A percentile compares a stretch with the other conserved stretches of the same genome.
These are phyloP conservation scores for Mungos mungo DNA, from an alignment of 2,113 vertebrate genomes.

Conservation along the genomic window DNA sequence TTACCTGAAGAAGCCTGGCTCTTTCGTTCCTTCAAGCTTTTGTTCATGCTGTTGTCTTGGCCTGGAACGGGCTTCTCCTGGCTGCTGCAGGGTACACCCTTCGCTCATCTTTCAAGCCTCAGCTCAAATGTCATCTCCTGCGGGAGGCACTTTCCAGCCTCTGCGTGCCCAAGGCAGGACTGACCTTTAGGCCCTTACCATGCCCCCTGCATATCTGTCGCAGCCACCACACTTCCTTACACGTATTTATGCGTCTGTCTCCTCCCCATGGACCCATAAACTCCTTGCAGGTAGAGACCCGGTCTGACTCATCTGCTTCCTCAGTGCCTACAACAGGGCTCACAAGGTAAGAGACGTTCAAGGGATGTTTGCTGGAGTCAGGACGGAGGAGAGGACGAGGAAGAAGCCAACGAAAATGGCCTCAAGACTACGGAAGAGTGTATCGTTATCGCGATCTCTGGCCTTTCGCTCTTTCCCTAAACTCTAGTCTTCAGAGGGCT, in stretches of 20 bases:
- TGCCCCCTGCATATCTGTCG: not conserved
- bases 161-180: not conserved
- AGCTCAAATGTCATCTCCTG: slow-evolving; percentile 19
- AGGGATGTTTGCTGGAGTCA: not conserved
- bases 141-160: not conserved
- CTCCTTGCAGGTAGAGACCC: not conserved
- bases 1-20: slow-evolving; percentile 9
- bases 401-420: not conserved
- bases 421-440: not conserved
- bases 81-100: not conserved
- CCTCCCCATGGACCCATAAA: not conserved
- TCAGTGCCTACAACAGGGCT: not conserved
- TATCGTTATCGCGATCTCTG: not conserved
- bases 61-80: not conserved
- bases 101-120: slow-evolving; percentile 31
- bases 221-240: not conserved
- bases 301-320: slow-evolving; percentile 7
- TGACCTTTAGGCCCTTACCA: not conserved
- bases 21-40: not conserved
- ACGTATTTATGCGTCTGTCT: not conserved
- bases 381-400: not conserved
- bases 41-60: not conserved
- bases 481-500: not conserved
- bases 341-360: not conserved
- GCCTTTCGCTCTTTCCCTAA: not conserved